Evolutionary conservation across 2,113 vertebrate genomes (phyloP).

Genomic region (Machaerirhynchus nigripectus): DNA sequence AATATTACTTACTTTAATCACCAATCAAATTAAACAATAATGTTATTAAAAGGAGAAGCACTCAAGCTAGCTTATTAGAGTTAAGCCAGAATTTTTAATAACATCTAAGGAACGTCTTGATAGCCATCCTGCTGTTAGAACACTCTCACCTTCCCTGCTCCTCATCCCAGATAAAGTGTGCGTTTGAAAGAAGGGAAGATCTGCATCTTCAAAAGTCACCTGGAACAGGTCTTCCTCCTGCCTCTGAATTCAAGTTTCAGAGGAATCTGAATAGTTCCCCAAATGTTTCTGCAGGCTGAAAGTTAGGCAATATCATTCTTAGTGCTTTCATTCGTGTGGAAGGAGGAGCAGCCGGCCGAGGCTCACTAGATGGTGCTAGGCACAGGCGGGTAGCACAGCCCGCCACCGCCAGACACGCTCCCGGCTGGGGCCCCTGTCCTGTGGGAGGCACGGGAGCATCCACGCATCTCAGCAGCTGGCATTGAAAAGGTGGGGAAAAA

Average conservation of each 20-base stretch:
- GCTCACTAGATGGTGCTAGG: conserved; percentile 6
- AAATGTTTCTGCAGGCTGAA: not conserved
- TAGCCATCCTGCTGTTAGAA: not conserved
- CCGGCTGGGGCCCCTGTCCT: rapidly evolving
- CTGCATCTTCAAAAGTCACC: not conserved
- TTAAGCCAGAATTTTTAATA: not conserved
- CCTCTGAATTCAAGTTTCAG: not conserved
- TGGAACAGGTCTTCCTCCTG: not conserved
- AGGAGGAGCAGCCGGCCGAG: not conserved
- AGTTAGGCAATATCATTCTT: rapidly evolving
- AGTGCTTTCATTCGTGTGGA: rapidly evolving
- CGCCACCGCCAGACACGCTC: rapidly evolving
- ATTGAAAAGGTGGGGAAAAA: not conserved
- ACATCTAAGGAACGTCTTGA: not conserved
- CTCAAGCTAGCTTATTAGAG: not conserved
- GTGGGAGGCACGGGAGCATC: rapidly evolving
- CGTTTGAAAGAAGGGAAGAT: not conserved
- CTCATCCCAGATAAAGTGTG: not conserved
- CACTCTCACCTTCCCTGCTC: not conserved
- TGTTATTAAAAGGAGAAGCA: not conserved
- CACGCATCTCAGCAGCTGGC: not conserved
- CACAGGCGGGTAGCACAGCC: not conserved
- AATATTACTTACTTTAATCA: not conserved
- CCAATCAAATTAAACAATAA: not conserved
- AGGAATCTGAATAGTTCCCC: not conserved